These are phyloP conservation scores for Eupeodes luniger DNA, from an alignment of 2,888 invertebrate genomes.

Conservation along the genomic window DNA sequence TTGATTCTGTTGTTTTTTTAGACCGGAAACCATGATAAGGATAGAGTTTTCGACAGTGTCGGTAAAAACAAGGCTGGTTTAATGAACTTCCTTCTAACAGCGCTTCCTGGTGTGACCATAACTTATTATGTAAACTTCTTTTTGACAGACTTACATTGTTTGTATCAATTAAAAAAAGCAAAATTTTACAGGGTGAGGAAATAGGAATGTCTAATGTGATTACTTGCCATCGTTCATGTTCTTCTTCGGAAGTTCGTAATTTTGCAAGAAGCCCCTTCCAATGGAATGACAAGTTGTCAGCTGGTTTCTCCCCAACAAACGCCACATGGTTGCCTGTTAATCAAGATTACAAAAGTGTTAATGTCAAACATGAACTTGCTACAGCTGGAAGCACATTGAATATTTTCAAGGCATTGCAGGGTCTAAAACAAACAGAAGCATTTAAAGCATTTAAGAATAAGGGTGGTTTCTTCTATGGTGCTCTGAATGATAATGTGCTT, in stretches of 20 bases:
- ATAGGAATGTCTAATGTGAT: constrained; percentile 86
- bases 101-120: not conserved
- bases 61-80: not conserved
- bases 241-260: constrained; percentile 77
- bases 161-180: no score
- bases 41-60: not conserved
- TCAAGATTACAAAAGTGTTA: constrained; percentile 86
- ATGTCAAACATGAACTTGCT: constrained; percentile 86
- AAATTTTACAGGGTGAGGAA: constrained; percentile 86
- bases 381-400: constrained; percentile 85
- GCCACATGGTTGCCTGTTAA: constrained; percentile 89
- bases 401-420: constrained; percentile 86
- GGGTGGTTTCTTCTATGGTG: constrained; percentile 80
- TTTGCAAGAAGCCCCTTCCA: constrained; percentile 87
- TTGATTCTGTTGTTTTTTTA: not conserved
- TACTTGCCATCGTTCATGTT: constrained; percentile 85
- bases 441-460: constrained; percentile 79
- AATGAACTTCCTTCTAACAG: not conserved
- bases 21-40: constrained; percentile 17
- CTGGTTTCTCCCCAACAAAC: constrained; percentile 86
- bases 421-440: constrained; percentile 84
- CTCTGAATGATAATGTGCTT: constrained; percentile 80
- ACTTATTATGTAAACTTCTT: not conserved
- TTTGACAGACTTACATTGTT: no score
- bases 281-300: constrained; percentile 85